Evolutionary conservation across 2,888 invertebrate species (phyloP).

Genomic region (Nowickia ferox): DNA sequence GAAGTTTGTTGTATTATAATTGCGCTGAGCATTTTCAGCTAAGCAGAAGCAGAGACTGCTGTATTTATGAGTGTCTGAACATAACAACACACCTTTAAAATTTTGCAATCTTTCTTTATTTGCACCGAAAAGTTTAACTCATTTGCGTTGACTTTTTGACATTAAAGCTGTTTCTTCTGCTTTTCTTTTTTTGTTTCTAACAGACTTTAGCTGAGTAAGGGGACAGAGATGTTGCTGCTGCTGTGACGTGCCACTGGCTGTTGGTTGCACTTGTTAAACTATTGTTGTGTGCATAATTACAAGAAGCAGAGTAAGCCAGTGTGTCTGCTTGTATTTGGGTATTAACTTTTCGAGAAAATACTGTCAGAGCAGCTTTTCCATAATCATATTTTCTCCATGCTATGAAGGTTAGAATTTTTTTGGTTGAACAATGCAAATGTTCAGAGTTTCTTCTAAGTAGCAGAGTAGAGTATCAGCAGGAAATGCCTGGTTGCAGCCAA

Average conservation of each 20-base stretch:
- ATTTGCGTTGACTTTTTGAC: conserved; percentile 70
- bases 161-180: conserved; percentile 59
- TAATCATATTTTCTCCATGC: conserved; percentile 64
- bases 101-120: conserved; percentile 14
- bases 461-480: background rate
- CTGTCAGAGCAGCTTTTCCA: conserved; percentile 61
- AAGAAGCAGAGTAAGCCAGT: conserved; percentile 7
- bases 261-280: conserved; percentile 54
- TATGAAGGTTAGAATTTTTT: conserved; percentile 55
- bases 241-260: conserved; percentile 40
- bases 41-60: conserved; percentile 26
- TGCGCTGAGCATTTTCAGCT: conserved; percentile 63
- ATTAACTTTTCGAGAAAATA: conserved; percentile 60
- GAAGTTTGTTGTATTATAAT: conserved; percentile 49
- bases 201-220: conserved; percentile 39
- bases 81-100: background rate
- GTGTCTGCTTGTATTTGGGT: conserved; percentile 5
- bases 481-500: conserved; percentile 20
- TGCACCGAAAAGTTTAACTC: conserved; percentile 62
- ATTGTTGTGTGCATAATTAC: conserved; percentile 33
- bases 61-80: background rate
- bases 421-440: background rate
- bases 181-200: conserved; percentile 29
- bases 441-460: background rate
- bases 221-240: conserved; percentile 9